Conservation (phyloP, 2,888 invertebrate genomes). For the Lissocephala sabroskyi region DNA sequence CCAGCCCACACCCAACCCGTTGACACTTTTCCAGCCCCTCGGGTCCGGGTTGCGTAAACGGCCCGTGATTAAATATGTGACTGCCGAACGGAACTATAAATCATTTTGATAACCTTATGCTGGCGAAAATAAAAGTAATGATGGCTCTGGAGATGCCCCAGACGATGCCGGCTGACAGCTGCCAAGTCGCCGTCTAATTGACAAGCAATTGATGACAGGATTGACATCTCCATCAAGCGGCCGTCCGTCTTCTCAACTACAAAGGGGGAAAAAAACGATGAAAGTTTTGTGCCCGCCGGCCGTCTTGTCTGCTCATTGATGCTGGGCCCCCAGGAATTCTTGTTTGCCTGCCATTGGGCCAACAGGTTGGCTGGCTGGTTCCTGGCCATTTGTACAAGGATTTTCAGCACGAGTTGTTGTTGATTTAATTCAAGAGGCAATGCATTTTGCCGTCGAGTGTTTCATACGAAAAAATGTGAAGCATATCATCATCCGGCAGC, state of each 20-base stretch:
- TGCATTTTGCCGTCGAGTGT: conserved; percentile 56
- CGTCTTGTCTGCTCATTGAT: too few relatives aligned
- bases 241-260: too few relatives aligned
- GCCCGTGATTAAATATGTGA: background rate
- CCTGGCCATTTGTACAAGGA: conserved; percentile 5
- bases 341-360: too few relatives aligned
- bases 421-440: conserved; percentile 63
- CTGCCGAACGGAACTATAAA: conserved; percentile 6
- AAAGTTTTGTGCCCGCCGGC: too few relatives aligned
- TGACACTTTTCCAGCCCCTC: too few relatives aligned
- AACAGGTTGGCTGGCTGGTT: too few relatives aligned
- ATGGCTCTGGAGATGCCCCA: too few relatives aligned
- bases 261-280: too few relatives aligned
- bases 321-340: too few relatives aligned
- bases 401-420: conserved; percentile 55
- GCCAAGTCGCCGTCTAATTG: conserved; percentile 44
- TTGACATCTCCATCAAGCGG: background rate
- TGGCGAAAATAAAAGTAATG: too few relatives aligned
- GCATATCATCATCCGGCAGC: too few relatives aligned
- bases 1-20: too few relatives aligned
- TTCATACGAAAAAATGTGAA: conserved; percentile 51
- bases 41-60: background rate
- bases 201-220: conserved; percentile 28
- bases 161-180: conserved; percentile 2
- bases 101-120: conserved; percentile 3